Evolutionary conservation across 2,888 invertebrate species (phyloP).

Genomic region (Tuberolachnus salignus): DNA sequence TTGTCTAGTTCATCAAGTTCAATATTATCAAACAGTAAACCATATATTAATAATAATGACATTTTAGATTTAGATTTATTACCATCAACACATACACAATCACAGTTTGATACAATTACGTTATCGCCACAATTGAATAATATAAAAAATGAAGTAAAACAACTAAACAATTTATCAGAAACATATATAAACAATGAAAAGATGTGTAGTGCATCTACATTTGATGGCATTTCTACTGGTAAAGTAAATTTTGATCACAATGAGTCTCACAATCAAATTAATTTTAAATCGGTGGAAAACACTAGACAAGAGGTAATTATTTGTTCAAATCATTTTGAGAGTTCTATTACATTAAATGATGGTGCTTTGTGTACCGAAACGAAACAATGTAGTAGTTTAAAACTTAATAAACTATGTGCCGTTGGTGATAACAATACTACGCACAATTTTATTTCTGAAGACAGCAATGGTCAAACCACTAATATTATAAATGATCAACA

Average conservation of each 20-base stretch:
- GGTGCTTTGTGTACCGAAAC: background rate
- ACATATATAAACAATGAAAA: background rate
- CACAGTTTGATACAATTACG: conserved; percentile 31
- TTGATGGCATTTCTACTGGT: background rate
- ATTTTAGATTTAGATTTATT: conserved; percentile 27
- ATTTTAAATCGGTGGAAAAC: background rate
- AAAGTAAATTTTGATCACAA: background rate
- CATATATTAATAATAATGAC: conserved; percentile 28
- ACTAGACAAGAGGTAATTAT: background rate
- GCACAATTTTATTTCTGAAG: conserved; percentile 17
- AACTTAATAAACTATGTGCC: background rate
- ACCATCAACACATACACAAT: conserved; percentile 1
- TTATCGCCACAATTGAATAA: conserved; percentile 16
- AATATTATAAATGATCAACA: conserved; percentile 14
- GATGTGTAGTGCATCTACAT: background rate
- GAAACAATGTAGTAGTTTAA: background rate
- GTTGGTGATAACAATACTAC: background rate
- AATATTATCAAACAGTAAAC: conserved; percentile 20
- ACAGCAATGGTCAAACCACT: conserved; percentile 1
- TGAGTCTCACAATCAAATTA: background rate
- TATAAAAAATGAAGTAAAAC: background rate
- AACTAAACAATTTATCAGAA: background rate
- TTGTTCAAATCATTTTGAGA: conserved; percentile 20
- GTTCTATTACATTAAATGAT: background rate
- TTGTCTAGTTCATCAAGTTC: conserved; percentile 16